Conservation (phyloP, 30 jellyfish, hydroid and myxozoan species). For the Catostylus mosaicus region DNA sequence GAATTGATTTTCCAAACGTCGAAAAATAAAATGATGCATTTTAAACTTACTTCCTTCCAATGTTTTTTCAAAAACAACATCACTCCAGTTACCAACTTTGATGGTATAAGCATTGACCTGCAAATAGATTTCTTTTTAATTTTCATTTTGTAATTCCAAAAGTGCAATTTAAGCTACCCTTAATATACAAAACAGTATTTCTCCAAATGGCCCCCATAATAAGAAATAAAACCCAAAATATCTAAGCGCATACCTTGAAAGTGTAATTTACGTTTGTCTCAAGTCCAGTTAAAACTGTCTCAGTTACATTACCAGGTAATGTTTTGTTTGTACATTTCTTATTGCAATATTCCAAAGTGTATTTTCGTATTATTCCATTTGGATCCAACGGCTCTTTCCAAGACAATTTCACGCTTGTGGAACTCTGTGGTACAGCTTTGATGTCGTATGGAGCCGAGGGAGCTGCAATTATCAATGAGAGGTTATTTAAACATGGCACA, state of each 20-base stretch:
- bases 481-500: too few relatives aligned
- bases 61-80: conserved; percentile 22
- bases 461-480: too few relatives aligned
- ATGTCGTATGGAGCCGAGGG: conserved; percentile 54
- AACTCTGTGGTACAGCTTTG: conserved; percentile 21
- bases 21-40: too few relatives aligned
- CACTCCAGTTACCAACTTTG: conserved; percentile 61
- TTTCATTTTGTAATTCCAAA: too few relatives aligned
- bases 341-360: conserved; percentile 30
- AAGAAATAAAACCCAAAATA: too few relatives aligned
- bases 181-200: too few relatives aligned
- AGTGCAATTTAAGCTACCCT: too few relatives aligned
- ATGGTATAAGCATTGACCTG: conserved; percentile 59
- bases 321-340: conserved; percentile 8
- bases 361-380: conserved; percentile 58
- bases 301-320: conserved; percentile 19
- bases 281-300: conserved; percentile 3
- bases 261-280: conserved; percentile 43
- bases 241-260: conserved; percentile 41
- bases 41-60: conserved; percentile 69
- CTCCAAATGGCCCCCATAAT: too few relatives aligned
- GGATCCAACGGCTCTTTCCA: conserved; percentile 61
- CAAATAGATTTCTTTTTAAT: too few relatives aligned
- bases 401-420: conserved; percentile 26
- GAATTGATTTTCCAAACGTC: too few relatives aligned